Evolutionary conservation across 1,140 invertebrate species (phyloP).

Genomic region (Mylabris phalerata): DNA sequence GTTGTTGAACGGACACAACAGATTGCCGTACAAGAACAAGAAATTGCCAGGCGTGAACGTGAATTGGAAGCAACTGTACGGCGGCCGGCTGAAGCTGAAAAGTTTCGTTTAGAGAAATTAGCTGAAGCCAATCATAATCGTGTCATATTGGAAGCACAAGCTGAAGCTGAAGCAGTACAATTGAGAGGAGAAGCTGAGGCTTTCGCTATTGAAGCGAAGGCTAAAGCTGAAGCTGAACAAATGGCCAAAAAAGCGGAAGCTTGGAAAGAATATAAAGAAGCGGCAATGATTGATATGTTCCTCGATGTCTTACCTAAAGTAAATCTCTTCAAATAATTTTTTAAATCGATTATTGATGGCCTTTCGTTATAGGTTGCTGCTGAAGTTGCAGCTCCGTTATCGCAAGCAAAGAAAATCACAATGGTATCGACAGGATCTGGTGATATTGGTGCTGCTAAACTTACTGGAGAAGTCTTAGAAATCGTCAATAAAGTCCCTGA

Average conservation of each 20-base stretch:
- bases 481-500: slow-evolving; percentile 88
- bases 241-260: slow-evolving; percentile 96
- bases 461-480: slow-evolving; percentile 87
- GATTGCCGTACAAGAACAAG: slow-evolving; percentile 85
- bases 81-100: slow-evolving; percentile 90
- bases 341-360: background rate
- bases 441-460: slow-evolving; percentile 84
- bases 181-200: slow-evolving; percentile 82
- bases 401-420: slow-evolving; percentile 85
- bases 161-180: slow-evolving; percentile 83
- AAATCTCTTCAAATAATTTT: slow-evolving; percentile 18
- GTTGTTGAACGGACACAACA: slow-evolving; percentile 90
- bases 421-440: slow-evolving; percentile 86
- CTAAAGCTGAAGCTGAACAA: slow-evolving; percentile 91
- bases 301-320: slow-evolving; percentile 94
- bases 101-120: slow-evolving; percentile 85
- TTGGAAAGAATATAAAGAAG: slow-evolving; percentile 92
- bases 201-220: slow-evolving; percentile 87
- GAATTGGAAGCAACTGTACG: slow-evolving; percentile 87
- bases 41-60: slow-evolving; percentile 74
- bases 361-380: slow-evolving; percentile 51
- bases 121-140: slow-evolving; percentile 85
- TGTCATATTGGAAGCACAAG: slow-evolving; percentile 86
- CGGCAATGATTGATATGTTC: slow-evolving; percentile 96
- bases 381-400: slow-evolving; percentile 89